phyloP scores from a whole-genome alignment of 2,797 vertebrate species.

The Sebastes jordani region DNA sequence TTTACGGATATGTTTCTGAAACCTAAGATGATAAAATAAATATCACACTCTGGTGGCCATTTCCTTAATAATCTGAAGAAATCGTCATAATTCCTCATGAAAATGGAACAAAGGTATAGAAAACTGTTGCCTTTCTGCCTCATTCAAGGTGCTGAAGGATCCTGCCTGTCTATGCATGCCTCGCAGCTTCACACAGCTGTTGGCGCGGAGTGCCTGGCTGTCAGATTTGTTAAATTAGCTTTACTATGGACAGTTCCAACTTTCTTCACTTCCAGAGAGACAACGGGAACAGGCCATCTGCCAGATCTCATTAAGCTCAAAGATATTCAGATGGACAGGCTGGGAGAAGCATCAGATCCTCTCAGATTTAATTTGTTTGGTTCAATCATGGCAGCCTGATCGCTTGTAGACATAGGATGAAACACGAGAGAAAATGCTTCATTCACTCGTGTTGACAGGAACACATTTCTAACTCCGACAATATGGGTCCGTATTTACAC shows the following conservation, averaged over 20 bases:
- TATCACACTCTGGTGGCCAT: not conserved
- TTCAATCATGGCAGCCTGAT: conserved; percentile 51
- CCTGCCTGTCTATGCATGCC: not conserved
- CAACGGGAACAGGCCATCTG: conserved; percentile 53
- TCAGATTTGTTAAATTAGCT: conserved; percentile 64
- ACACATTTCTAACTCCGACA: conserved; percentile 19
- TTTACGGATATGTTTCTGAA: not conserved
- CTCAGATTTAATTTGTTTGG: conserved; percentile 69
- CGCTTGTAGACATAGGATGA: conserved; percentile 53
- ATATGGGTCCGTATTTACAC: conserved; percentile 8
- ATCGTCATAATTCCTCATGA: not conserved
- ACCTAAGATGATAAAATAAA: not conserved
- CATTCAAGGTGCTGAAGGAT: not conserved
- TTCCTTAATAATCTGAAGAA: not conserved
- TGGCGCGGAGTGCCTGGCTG: conserved; percentile 25
- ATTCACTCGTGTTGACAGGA: conserved; percentile 31
- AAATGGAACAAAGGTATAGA: not conserved
- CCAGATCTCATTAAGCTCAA: conserved; percentile 67
- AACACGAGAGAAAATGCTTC: conserved; percentile 32
- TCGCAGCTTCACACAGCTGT: conserved; percentile 7
- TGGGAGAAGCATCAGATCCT: conserved; percentile 58
- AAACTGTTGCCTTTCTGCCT: not conserved
- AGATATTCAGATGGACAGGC: conserved; percentile 59
- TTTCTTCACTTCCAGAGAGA: conserved; percentile 56
- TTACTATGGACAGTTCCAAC: conserved; percentile 47